Evolutionary conservation across 2,113 vertebrate species (phyloP).

Genomic region (Vanacampus margaritifer): DNA sequence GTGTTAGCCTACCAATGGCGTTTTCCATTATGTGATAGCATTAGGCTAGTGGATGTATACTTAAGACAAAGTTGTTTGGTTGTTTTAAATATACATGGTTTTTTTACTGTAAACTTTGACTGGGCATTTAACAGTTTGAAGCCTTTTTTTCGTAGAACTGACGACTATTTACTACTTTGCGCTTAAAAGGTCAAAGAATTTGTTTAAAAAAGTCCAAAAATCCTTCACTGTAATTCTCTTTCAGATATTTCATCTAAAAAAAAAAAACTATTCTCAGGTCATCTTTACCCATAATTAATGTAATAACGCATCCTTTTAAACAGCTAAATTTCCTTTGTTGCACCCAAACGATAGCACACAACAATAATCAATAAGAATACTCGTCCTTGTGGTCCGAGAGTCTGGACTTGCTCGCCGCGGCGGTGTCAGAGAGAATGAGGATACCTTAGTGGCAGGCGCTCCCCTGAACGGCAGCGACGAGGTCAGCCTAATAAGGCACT

Average conservation of each 20-base stretch:
- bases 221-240: no score
- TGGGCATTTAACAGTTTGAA: no score
- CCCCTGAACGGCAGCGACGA: slow-evolving; percentile 17
- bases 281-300: slow-evolving; percentile 59
- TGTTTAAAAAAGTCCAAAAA: no score
- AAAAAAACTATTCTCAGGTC: slow-evolving; percentile 11
- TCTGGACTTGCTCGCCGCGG: slow-evolving; percentile 30
- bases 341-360: slow-evolving; percentile 21
- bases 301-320: slow-evolving; percentile 28
- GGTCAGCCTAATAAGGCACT: slow-evolving; percentile 45
- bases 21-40: background rate
- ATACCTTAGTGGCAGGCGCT: slow-evolving; percentile 26
- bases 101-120: no score
- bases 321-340: slow-evolving; percentile 42
- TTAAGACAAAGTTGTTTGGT: background rate
- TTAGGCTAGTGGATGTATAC: background rate
- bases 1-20: background rate
- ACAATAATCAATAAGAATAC: slow-evolving; percentile 55
- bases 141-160: no score
- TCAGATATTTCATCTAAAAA: no score
- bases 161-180: no score
- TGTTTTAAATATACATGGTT: no score
- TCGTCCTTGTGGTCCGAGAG: slow-evolving; percentile 34
- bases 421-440: slow-evolving; percentile 47
- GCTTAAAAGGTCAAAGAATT: no score